Percentiles rank a stretch among this genome's conserved stretches.
Conservation (phyloP, 37 sponge, comb jelly and placozoan genomes). For the Oopsacas minuta region DNA sequence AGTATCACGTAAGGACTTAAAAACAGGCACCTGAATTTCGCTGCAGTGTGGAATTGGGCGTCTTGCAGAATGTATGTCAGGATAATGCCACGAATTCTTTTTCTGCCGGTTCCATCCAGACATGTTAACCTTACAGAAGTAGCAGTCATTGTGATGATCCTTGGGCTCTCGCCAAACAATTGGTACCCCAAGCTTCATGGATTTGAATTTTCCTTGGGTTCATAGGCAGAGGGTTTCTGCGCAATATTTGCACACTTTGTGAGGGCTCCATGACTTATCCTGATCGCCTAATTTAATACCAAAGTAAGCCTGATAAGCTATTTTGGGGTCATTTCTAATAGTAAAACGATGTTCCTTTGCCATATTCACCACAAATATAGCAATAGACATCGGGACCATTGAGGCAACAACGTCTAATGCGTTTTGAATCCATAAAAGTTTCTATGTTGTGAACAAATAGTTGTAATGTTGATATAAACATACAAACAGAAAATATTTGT, state of each 20-base stretch:
- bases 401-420: background rate
- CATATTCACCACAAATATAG: slow-evolving; percentile 16
- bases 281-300: background rate
- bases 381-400: background rate
- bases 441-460: too few relatives aligned
- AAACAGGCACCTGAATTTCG: too few relatives aligned
- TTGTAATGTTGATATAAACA: too few relatives aligned
- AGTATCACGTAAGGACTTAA: too few relatives aligned
- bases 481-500: too few relatives aligned
- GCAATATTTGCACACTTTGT: background rate
- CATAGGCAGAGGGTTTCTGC: background rate
- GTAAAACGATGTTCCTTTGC: background rate
- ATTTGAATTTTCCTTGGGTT: background rate
- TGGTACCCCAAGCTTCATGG: background rate
- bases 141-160: background rate
- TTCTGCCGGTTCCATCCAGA: background rate
- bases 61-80: background rate
- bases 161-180: background rate
- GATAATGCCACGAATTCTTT: background rate
- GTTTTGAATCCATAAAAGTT: too few relatives aligned
- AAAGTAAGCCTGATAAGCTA: background rate
- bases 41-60: background rate
- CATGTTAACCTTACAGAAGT: background rate
- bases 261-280: slow-evolving; percentile 11
- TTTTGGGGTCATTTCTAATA: background rate